Evolutionary conservation across 1,140 invertebrate genomes (phyloP).

Genomic region (Drosophila sp.): DNA sequence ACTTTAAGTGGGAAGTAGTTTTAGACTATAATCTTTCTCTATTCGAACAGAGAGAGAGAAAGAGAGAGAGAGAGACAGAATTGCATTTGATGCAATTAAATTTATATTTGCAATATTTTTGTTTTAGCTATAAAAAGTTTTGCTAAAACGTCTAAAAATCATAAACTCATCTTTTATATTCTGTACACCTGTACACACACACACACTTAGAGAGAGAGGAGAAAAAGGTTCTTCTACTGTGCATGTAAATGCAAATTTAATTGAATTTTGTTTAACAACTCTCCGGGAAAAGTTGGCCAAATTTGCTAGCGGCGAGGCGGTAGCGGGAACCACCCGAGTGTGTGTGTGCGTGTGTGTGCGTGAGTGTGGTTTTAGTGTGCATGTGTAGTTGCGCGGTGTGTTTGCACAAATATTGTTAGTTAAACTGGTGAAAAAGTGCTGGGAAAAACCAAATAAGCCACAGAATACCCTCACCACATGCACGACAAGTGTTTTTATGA

Average conservation of each 20-base stretch:
- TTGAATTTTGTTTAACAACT: constrained; percentile 53
- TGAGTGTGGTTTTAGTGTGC: background rate
- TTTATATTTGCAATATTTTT: constrained; percentile 3
- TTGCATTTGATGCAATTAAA: background rate
- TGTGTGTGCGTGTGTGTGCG: background rate
- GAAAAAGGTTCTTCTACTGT: background rate
- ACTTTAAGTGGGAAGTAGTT: background rate
- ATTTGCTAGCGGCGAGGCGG: constrained; percentile 11
- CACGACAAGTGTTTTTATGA: background rate
- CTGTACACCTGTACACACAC: background rate
- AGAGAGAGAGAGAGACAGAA: background rate
- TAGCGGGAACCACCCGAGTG: background rate
- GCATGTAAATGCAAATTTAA: constrained; percentile 61
- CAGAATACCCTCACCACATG: constrained; percentile 15
- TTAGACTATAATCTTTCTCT: background rate
- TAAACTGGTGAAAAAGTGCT: constrained; percentile 20
- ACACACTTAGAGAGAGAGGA: background rate
- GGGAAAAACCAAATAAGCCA: constrained; percentile 15
- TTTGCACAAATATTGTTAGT: constrained; percentile 18
- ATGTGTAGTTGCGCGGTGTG: background rate
- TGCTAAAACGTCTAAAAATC: background rate
- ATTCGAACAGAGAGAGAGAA: background rate
- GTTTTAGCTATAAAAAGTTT: background rate
- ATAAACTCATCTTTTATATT: background rate
- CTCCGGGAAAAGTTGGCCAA: constrained; percentile 33